A percentile compares a stretch with the other conserved stretches of the same genome.
phyloP scores from a whole-genome alignment of 2,113 vertebrate genomes.

The Pipa parva region DNA sequence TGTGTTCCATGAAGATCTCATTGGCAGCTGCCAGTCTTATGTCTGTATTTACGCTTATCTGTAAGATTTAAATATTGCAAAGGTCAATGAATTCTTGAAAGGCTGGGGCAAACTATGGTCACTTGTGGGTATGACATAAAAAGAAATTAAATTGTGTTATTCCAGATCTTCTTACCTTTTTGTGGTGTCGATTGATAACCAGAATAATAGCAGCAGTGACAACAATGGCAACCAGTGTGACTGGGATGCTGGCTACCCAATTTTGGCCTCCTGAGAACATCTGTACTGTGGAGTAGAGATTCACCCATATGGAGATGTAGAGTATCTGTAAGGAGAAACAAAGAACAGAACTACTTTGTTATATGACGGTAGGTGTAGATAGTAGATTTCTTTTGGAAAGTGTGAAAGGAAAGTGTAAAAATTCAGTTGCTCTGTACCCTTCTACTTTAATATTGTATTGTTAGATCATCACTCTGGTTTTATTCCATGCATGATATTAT shows the following conservation, averaged over 20 bases:
- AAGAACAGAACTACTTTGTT: no score
- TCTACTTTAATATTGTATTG: no score
- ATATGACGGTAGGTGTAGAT: no score
- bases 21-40: slow-evolving; percentile 66
- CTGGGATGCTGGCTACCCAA: slow-evolving; percentile 58
- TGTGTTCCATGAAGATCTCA: slow-evolving; percentile 58
- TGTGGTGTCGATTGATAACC: slow-evolving; percentile 51
- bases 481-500: no score
- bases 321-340: slow-evolving; percentile 57
- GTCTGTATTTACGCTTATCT: slow-evolving; percentile 69
- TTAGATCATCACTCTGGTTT: no score
- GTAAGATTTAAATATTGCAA: neutral
- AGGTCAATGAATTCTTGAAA: no score
- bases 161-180: slow-evolving; percentile 55
- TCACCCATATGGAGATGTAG: slow-evolving; percentile 67
- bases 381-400: no score
- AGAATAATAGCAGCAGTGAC: slow-evolving; percentile 53
- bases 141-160: no score
- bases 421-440: no score
- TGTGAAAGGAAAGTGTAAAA: no score
- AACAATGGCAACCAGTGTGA: slow-evolving; percentile 52
- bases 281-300: slow-evolving; percentile 65
- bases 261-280: slow-evolving; percentile 51
- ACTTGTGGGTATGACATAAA: no score
- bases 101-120: no score